Evolutionary conservation across 2,888 invertebrate species (phyloP).

Genomic region (Cryptocheilus praepositus): DNA sequence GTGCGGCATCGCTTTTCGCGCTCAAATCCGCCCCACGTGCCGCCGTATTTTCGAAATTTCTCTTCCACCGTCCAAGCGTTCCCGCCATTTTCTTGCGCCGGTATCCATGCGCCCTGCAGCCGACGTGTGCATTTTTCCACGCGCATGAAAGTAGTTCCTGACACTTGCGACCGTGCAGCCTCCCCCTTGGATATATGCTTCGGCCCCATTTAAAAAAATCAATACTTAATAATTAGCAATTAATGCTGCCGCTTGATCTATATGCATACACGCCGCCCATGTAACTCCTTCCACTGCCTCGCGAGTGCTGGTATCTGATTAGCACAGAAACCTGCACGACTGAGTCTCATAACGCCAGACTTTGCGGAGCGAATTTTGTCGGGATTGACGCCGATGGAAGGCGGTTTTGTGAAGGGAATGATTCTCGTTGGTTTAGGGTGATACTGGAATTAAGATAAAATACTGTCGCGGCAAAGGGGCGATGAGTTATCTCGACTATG

Average conservation of each 20-base stretch:
- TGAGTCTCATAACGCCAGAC: no score
- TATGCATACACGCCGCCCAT: conserved; percentile 26
- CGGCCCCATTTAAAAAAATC: conserved; percentile 71
- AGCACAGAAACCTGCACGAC: no score
- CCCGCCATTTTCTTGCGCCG: conserved; percentile 55
- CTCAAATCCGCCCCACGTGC: background rate
- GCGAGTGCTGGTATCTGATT: no score
- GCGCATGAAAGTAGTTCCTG: conserved; percentile 53
- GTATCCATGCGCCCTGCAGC: conserved; percentile 48
- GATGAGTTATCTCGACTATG: no score
- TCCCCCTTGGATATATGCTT: conserved; percentile 42
- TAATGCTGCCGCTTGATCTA: conserved; percentile 51
- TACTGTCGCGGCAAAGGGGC: no score
- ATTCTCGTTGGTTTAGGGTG: no score
- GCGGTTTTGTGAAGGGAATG: no score
- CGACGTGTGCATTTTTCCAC: conserved; percentile 35
- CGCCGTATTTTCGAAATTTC: conserved; percentile 10
- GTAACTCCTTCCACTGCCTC: conserved; percentile 1
- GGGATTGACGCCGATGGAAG: no score
- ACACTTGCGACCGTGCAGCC: conserved; percentile 48
- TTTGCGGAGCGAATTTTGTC: no score
- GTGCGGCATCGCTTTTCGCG: background rate
- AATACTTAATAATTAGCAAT: conserved; percentile 74
- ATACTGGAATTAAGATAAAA: no score
- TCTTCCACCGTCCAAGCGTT: conserved; percentile 34